Evolutionary conservation across 2,113 vertebrate species (phyloP).

Genomic region (Rhizomys pruinosus): DNA sequence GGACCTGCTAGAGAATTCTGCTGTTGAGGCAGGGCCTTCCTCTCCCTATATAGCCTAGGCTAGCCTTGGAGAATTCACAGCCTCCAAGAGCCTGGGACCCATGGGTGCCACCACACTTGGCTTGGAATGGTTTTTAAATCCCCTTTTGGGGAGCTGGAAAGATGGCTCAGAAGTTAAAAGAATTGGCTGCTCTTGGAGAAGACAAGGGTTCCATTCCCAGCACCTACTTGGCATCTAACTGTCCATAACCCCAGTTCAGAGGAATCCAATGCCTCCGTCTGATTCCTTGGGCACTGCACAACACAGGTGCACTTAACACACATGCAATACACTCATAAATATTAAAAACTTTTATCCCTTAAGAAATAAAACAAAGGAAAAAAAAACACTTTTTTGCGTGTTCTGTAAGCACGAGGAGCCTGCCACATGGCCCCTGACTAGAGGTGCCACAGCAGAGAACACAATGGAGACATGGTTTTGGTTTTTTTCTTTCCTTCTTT

Average conservation of each 20-base stretch:
- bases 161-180: no score
- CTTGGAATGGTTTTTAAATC: neutral
- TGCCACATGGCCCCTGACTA: rapidly evolving
- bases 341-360: no score
- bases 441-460: neutral
- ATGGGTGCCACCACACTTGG: neutral
- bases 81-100: neutral
- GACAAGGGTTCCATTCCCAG: no score
- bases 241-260: no score
- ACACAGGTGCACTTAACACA: no score
- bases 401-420: neutral
- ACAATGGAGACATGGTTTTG: slow-evolving; percentile 74
- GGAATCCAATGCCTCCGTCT: no score
- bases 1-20: neutral
- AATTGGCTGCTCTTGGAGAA: no score
- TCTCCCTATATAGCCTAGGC: neutral
- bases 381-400: no score
- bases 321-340: no score
- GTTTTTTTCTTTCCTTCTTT: slow-evolving; percentile 85
- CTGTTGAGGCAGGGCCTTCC: neutral
- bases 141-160: neutral
- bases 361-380: no score
- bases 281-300: no score
- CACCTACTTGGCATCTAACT: no score
- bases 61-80: neutral